Evolutionary conservation across 2,888 invertebrate species (phyloP).

Genomic region (Microdon myrmicae): DNA sequence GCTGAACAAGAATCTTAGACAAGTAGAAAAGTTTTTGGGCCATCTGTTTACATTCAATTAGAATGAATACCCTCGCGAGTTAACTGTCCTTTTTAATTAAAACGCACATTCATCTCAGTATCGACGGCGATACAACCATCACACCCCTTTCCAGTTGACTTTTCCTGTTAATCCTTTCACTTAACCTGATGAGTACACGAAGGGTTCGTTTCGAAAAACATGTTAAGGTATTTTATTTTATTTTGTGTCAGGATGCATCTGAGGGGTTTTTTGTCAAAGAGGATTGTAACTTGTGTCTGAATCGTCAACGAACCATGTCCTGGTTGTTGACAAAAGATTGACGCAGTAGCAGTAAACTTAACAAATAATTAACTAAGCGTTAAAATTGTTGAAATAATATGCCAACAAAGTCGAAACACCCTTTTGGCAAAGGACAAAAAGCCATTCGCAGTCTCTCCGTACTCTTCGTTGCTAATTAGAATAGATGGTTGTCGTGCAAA

Average conservation of each 20-base stretch:
- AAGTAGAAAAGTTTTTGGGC: slow-evolving; percentile 21
- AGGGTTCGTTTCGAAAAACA: too few relatives aligned
- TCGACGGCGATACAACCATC: slow-evolving; percentile 7
- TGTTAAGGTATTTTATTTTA: too few relatives aligned
- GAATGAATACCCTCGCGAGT: slow-evolving; percentile 1
- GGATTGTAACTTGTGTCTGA: neutral
- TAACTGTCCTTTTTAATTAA: slow-evolving; percentile 44
- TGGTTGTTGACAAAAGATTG: slow-evolving; percentile 46
- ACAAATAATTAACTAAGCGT: slow-evolving; percentile 52
- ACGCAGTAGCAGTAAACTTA: slow-evolving; percentile 45
- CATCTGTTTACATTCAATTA: slow-evolving; percentile 44
- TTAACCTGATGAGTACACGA: slow-evolving; percentile 4
- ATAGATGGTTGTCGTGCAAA: slow-evolving; percentile 10
- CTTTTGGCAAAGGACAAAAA: too few relatives aligned
- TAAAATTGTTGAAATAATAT: slow-evolving; percentile 41
- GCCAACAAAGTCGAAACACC: slow-evolving; percentile 25
- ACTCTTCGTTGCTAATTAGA: slow-evolving; percentile 13
- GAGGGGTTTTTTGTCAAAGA: too few relatives aligned
- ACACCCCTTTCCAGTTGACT: slow-evolving; percentile 22
- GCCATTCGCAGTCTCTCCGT: too few relatives aligned
- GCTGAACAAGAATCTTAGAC: neutral
- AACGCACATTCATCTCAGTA: slow-evolving; percentile 37
- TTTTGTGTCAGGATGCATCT: too few relatives aligned
- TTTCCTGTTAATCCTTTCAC: slow-evolving; percentile 39
- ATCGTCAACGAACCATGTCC: slow-evolving; percentile 37